Evolutionary conservation across 2,113 vertebrate species (phyloP), one percentile per base, ranked within the genome.

Genomic region (Plecturocebus donacophilus): DNA sequence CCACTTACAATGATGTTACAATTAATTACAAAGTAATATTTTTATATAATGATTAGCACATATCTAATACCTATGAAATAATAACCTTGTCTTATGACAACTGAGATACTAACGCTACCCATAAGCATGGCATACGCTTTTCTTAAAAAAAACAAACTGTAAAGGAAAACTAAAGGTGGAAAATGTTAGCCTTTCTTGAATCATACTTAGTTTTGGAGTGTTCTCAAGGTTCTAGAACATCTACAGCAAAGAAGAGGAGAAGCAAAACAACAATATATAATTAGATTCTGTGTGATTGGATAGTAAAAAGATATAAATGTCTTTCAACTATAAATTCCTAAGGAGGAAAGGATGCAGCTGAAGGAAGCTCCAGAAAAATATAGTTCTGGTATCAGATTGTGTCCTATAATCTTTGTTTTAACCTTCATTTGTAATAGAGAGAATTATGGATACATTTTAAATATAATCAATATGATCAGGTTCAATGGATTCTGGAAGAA

Each of bases 401-500:
- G 56, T 90, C 3, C 1, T 52, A 5, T 64, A 93, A 52, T 77
- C 1, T 83, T 70, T 85, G 20, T 42, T 92, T 90, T 56, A 83
- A 79, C 6, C 13, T 91, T 6, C 8, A 49, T 87, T 52, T 68
- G 27, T 61, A 66, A 81, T 16, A 49, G 21, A 83, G 42, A 90
- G 13, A 80, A 94, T 79, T 91, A 84, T 61, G 54, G 21, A 91
- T 93, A 75, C 58, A 68, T 80, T 89, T 93, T 49, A 81, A 93
- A 79, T 79, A 83, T 47, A 83, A 87, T 45, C 30, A 94, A 40
- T 58, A 73, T 47, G 25, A 80, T 87, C 14, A 54, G 9, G 0
- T 82, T 90, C 11, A 70, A 58, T 56, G 45, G 40, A 4, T 42
- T 95, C 83, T 87, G 19, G 10, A 95, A 94, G 19, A 86, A 91